Evolutionary conservation across 2,888 invertebrate species (phyloP), one percentile per base, ranked within the genome.

Genomic region (Pachymerium ferrugineum): DNA sequence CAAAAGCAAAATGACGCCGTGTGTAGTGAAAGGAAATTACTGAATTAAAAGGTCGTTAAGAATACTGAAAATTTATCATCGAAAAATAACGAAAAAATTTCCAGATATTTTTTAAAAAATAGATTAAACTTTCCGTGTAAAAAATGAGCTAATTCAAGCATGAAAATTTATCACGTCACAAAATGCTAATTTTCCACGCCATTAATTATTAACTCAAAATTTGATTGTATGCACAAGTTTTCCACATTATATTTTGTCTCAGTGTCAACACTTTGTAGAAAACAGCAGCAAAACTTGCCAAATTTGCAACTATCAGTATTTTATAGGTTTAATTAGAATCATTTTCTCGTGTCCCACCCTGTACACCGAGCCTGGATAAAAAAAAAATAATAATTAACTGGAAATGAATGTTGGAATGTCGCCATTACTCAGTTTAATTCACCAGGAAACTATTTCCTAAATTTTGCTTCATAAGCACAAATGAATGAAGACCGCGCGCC

Each of bases 321-420:
- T 62, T 62, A 62, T 62, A 62, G 28, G 28, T 62, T 62, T 62
- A 62, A 62, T 62, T 62, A 62, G 62, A 62, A 62, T 62, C 62
- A 28, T 62, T 62, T n/a, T 10, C 25, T 22, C 10, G 28, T 62
- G 12, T 38, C 16, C 16, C 4, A 3, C 16, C 38, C 38, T 3
- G 38, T 12, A 16, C n/a, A n/a, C n/a, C n/a, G n/a, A n/a, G n/a
- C n/a, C n/a, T n/a, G n/a, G n/a, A n/a, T n/a, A n/a, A 3, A 14
- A 28, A 28, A 62, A 62, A 62, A 62, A 62, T 14, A 10, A 62
- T 62, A 62, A 62, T 62, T 62, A 62, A 62, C 62, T n/a, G n/a
- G n/a, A n/a, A n/a, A n/a, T n/a, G n/a, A n/a, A 12, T 28, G 25
- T 14, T 62, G 28, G 28, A 62, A 25, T 12, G 62, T 62, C 62